A percentile compares a stretch with the other conserved stretches of the same genome.
Conservation (phyloP, 2,797 vertebrate genomes). For the Scolopax rusticola region DNA sequence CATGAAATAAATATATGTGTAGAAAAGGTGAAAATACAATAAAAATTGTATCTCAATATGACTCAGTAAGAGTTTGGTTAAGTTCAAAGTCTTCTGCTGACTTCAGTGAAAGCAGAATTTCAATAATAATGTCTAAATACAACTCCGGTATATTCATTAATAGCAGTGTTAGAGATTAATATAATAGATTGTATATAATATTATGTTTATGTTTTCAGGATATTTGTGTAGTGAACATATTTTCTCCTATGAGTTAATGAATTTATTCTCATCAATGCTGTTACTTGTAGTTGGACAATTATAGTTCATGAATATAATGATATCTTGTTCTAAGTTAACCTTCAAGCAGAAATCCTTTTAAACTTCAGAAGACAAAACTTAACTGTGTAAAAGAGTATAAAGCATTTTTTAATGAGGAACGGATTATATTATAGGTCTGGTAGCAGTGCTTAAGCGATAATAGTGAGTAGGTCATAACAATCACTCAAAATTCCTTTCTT, state of each 20-base stretch:
- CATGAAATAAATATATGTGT: background rate
- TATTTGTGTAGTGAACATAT: background rate
- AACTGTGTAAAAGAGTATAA: background rate
- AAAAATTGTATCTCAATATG: background rate
- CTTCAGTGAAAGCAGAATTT: background rate
- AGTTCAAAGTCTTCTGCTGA: background rate
- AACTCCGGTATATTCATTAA: background rate
- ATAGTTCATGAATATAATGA: background rate
- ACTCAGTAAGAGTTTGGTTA: background rate
- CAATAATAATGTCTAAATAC: background rate
- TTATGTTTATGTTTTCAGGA: background rate
- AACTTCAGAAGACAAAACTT: background rate
- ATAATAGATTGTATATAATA: background rate
- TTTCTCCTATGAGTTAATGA: background rate
- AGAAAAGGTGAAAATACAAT: background rate
- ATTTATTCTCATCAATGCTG: background rate
- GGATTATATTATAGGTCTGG: slow-evolving; percentile 27
- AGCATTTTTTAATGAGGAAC: slow-evolving; percentile 17
- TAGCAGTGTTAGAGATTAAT: background rate
- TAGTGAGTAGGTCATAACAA: background rate
- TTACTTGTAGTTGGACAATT: background rate
- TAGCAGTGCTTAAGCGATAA: background rate
- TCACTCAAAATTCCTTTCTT: slow-evolving; percentile 4
- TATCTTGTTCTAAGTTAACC: background rate
- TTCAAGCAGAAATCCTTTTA: background rate